Conservation (phyloP, 2,113 vertebrate genomes). For the Pygoscelis adeliae region DNA sequence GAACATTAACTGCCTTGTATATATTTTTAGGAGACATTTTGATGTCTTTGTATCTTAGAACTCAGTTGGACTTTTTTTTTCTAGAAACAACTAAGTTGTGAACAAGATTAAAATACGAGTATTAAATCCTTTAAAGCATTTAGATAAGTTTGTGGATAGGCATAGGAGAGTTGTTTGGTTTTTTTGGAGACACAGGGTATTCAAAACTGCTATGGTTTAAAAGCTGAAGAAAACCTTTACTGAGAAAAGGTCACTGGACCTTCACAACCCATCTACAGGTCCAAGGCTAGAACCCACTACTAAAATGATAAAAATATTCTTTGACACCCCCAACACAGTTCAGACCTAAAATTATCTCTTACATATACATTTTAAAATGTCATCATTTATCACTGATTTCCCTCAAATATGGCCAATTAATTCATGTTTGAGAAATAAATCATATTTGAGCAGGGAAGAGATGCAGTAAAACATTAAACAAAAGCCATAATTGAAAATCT, state of each 20-base stretch:
- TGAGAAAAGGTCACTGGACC: not conserved
- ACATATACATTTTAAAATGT: not conserved
- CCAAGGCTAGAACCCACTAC: not conserved
- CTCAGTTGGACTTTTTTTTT: not conserved
- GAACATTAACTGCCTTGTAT: not conserved
- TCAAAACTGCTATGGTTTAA: not conserved
- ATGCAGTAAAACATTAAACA: not conserved
- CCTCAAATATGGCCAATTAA: not conserved
- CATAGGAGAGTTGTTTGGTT: not conserved
- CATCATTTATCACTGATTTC: not conserved
- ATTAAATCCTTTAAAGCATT: not conserved
- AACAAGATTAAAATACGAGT: not conserved
- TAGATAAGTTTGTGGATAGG: not conserved
- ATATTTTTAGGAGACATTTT: slow-evolving; percentile 15
- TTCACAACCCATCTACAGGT: not conserved
- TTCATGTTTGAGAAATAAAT: not conserved
- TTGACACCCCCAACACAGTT: not conserved
- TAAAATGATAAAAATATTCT: not conserved
- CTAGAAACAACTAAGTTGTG: not conserved
- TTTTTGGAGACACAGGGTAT: not conserved
- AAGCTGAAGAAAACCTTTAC: not conserved
- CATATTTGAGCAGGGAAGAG: not conserved
- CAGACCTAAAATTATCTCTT: not conserved
- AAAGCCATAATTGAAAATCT: not conserved
- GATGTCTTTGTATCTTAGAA: not conserved